These are phyloP conservation scores for Mastomys coucha DNA, from an alignment of 2,113 vertebrate species.

Conservation along the genomic window DNA sequence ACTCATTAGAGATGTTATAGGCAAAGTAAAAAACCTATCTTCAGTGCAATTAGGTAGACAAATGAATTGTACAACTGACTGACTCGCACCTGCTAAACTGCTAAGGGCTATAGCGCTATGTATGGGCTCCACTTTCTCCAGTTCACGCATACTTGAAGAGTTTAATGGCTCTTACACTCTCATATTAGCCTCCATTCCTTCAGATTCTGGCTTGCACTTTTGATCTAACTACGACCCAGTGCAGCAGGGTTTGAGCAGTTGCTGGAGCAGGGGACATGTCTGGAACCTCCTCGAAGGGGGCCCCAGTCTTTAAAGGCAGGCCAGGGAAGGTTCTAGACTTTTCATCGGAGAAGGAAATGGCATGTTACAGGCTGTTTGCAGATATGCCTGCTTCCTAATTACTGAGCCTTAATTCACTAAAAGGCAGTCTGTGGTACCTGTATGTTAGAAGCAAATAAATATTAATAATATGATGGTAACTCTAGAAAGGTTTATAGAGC, in stretches of 20 bases:
- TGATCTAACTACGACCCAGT: slow-evolving; percentile 82
- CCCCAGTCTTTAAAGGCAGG: slow-evolving; percentile 19
- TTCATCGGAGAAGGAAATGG: slow-evolving; percentile 53
- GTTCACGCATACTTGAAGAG: slow-evolving; percentile 93
- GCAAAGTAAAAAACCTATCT: slow-evolving; percentile 93
- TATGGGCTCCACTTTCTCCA: slow-evolving; percentile 91
- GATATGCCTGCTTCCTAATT: slow-evolving; percentile 54
- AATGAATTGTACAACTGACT: slow-evolving; percentile 94
- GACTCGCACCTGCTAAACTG: slow-evolving; percentile 93
- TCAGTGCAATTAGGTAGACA: slow-evolving; percentile 95
- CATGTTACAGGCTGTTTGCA: slow-evolving; percentile 55
- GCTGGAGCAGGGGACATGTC: slow-evolving; percentile 17
- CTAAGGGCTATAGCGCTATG: slow-evolving; percentile 88
- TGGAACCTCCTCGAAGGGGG: slow-evolving; percentile 8
- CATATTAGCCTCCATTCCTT: slow-evolving; percentile 87
- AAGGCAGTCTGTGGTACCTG: slow-evolving; percentile 61
- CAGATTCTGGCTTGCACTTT: slow-evolving; percentile 83
- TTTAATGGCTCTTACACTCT: slow-evolving; percentile 91
- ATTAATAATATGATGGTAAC: slow-evolving; percentile 74
- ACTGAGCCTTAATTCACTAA: slow-evolving; percentile 69
- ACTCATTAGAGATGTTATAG: slow-evolving; percentile 95
- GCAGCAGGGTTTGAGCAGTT: slow-evolving; percentile 59
- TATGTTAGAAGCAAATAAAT: slow-evolving; percentile 66
- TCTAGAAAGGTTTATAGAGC: slow-evolving; percentile 66
- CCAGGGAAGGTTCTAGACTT: slow-evolving; percentile 37